Evolutionary conservation across 2,797 vertebrate genomes (phyloP).

Genomic region (Cirrhinus molitorella): DNA sequence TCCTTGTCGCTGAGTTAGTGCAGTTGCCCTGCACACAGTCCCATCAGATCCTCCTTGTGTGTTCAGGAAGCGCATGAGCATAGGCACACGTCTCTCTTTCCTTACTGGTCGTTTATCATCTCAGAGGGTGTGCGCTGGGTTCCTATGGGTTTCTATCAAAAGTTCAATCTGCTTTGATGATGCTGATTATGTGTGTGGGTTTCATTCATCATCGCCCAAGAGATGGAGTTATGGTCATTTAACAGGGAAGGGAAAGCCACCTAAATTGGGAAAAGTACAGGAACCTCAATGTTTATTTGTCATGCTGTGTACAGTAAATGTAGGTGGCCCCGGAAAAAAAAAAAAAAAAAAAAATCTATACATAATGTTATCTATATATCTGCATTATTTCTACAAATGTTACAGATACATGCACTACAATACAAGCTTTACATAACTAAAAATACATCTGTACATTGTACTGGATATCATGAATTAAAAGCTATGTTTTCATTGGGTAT

Average conservation of each 20-base stretch:
- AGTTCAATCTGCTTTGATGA: conserved; percentile 36
- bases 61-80: conserved; percentile 50
- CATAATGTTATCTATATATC: neutral
- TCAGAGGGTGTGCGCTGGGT: conserved; percentile 26
- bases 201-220: conserved; percentile 39
- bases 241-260: conserved; percentile 30
- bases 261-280: conserved; percentile 43
- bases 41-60: conserved; percentile 40
- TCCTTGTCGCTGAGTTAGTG: conserved; percentile 51
- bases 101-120: neutral
- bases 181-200: neutral
- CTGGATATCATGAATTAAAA: neutral
- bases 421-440: neutral
- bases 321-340: neutral
- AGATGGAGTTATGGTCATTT: conserved; percentile 38
- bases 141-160: conserved; percentile 26
- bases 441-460: neutral
- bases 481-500: neutral
- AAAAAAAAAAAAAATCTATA: neutral
- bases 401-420: neutral
- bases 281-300: conserved; percentile 48
- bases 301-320: neutral
- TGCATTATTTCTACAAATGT: neutral
- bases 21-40: conserved; percentile 41
- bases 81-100: conserved; percentile 45